phyloP scores from a whole-genome alignment of 2,113 vertebrate genomes.

The Crypturellus undulatus region DNA sequence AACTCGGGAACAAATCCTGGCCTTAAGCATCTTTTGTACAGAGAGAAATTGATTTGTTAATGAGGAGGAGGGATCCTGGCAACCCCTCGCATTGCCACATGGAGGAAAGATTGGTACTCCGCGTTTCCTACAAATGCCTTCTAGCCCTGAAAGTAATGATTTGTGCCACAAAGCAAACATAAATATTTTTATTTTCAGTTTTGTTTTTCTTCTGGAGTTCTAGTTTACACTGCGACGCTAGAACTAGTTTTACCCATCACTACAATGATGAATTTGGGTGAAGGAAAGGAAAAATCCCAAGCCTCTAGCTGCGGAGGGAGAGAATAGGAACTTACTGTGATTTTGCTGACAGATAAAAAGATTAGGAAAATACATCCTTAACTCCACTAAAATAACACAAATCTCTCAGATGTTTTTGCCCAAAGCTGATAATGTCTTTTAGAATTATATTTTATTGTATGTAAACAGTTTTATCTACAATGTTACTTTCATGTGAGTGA shows the following conservation, averaged over 20 bases:
- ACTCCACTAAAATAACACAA: slow-evolving; percentile 37
- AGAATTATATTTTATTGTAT: slow-evolving; percentile 12
- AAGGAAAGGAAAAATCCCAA: not conserved
- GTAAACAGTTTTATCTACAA: slow-evolving; percentile 22
- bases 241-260: not conserved
- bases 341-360: slow-evolving; percentile 24
- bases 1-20: not conserved
- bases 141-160: not conserved
- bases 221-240: not conserved
- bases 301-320: not conserved
- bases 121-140: not conserved
- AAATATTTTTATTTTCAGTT: not conserved
- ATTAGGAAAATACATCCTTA: slow-evolving; percentile 28
- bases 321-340: not conserved
- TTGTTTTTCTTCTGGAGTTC: not conserved
- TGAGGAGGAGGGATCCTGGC: not conserved
- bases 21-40: not conserved
- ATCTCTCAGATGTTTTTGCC: slow-evolving; percentile 35
- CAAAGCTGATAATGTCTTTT: slow-evolving; percentile 31
- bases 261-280: not conserved
- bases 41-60: not conserved
- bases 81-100: not conserved
- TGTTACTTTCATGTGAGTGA: not conserved
- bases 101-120: not conserved
- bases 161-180: not conserved